phyloP scores from a whole-genome alignment of 1,140 invertebrate species.

The Cephus cinctus region DNA sequence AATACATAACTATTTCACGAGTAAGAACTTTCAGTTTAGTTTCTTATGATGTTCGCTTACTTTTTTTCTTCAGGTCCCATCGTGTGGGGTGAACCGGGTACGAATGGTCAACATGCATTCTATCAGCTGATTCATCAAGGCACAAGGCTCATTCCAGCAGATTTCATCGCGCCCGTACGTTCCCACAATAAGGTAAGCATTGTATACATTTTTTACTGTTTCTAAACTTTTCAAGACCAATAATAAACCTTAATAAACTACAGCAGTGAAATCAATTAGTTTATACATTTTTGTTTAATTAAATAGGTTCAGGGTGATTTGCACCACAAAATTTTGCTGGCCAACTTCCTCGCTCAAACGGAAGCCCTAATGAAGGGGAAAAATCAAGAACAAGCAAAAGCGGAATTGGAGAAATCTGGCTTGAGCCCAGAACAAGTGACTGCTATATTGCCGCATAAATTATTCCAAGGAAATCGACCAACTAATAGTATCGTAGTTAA shows the following conservation, averaged over 20 bases:
- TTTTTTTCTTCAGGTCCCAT: constrained; percentile 58
- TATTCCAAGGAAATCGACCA: constrained; percentile 95
- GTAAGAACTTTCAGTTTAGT: constrained; percentile 4
- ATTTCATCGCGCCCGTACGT: constrained; percentile 93
- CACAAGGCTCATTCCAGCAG: constrained; percentile 88
- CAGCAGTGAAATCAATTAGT: too few relatives aligned
- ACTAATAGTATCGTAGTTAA: constrained; percentile 97
- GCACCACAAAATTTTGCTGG: constrained; percentile 86
- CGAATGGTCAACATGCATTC: constrained; percentile 99
- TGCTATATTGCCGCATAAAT: constrained; percentile 91
- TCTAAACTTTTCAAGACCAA: neutral
- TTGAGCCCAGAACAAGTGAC: constrained; percentile 70
- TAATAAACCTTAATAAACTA: constrained; percentile 6
- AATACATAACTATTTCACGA: constrained; percentile 5
- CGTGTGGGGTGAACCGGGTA: constrained; percentile 91
- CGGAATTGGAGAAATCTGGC: constrained; percentile 73
- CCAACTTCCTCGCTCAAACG: constrained; percentile 98
- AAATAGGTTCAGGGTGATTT: constrained; percentile 50
- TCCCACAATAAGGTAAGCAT: constrained; percentile 89
- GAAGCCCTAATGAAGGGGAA: constrained; percentile 96
- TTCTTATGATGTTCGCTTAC: constrained; percentile 1
- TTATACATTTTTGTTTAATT: constrained; percentile 10
- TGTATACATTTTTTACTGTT: constrained; percentile 41
- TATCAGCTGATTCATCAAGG: constrained; percentile 96
- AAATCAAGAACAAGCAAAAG: constrained; percentile 70